Conservation (phyloP, 2,113 vertebrate species). For the Corynorhinus townsendii region DNA sequence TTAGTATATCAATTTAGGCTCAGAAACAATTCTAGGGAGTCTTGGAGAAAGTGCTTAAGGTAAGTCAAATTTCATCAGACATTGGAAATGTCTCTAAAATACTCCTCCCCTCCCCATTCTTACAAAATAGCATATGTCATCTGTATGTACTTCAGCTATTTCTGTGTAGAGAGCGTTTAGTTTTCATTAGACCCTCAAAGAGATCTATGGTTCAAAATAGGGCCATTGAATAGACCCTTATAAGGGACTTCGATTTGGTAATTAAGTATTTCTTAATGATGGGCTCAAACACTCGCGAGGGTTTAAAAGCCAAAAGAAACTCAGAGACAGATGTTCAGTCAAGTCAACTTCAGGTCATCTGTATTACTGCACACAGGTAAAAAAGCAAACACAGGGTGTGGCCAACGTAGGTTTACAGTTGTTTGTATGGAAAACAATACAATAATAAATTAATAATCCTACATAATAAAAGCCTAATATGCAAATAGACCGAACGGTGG, state of each 20-base stretch:
- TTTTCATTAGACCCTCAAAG: not conserved
- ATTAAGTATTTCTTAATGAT: not conserved
- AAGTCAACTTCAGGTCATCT: not conserved
- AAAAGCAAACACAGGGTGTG: not conserved
- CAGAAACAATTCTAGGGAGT: not conserved
- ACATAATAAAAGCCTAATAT: no score
- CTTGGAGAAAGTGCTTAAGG: not conserved
- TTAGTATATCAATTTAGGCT: not conserved
- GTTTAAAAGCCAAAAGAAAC: not conserved
- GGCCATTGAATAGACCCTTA: not conserved
- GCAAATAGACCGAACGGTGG: no score
- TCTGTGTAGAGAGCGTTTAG: not conserved
- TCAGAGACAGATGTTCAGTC: not conserved
- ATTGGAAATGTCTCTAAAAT: not conserved
- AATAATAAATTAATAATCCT: not conserved
- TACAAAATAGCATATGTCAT: not conserved
- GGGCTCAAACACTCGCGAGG: not conserved
- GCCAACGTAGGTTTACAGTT: not conserved
- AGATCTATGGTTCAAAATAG: not conserved
- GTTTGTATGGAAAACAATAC: not conserved
- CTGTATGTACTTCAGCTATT: not conserved
- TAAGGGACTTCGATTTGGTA: not conserved
- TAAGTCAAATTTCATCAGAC: constrained; percentile 9
- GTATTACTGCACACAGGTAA: constrained; percentile 4
- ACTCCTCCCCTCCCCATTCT: not conserved